phyloP scores from a whole-genome alignment of 2,888 invertebrate genomes.

The Platycheirus rosarum region DNA sequence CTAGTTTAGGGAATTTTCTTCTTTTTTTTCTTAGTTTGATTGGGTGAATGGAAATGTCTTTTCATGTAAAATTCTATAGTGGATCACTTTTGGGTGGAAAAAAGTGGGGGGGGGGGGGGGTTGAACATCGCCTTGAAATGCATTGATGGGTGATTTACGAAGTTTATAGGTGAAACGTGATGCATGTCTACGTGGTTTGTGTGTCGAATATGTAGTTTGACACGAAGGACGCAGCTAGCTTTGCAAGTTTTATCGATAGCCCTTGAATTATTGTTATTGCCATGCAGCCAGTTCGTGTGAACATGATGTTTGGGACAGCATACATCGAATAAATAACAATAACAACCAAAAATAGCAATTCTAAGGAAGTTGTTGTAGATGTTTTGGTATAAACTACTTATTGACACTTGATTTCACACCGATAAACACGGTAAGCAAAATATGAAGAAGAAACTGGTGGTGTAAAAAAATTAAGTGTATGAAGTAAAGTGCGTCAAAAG shows the following conservation, averaged over 20 bases:
- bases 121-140: constrained; percentile 31
- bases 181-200: constrained; percentile 33
- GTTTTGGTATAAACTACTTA: too few relatives aligned
- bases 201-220: neutral
- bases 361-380: neutral
- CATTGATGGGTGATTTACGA: constrained; percentile 53
- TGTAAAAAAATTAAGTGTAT: too few relatives aligned
- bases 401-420: too few relatives aligned
- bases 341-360: neutral
- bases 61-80: constrained; percentile 36
- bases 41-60: constrained; percentile 48
- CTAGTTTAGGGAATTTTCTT: constrained; percentile 26
- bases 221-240: neutral
- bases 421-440: too few relatives aligned
- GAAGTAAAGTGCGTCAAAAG: too few relatives aligned
- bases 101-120: neutral
- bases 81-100: constrained; percentile 16
- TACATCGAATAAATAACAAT: constrained; percentile 25
- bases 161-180: constrained; percentile 61
- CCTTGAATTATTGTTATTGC: constrained; percentile 30
- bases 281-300: constrained; percentile 13
- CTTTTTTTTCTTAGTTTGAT: constrained; percentile 10
- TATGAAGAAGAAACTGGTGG: too few relatives aligned
- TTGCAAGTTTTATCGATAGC: constrained; percentile 51
- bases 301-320: neutral